These are phyloP conservation scores for Ips typographus DNA, from an alignment of 1,140 invertebrate species.

Conservation along the genomic window DNA sequence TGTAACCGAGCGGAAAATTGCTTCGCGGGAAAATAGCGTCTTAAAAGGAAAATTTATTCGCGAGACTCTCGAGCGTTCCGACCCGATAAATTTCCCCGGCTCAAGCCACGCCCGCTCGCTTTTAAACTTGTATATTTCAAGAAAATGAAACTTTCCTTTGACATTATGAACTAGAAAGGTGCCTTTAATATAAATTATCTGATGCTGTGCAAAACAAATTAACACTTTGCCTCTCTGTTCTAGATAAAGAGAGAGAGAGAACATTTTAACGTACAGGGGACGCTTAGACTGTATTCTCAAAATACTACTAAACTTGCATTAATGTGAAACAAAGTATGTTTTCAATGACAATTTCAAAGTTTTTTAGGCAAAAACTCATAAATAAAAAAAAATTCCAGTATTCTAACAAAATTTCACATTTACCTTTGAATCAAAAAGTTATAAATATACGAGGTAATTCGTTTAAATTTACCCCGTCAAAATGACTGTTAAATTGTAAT, in stretches of 20 bases:
- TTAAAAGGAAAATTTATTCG: slow-evolving; percentile 29
- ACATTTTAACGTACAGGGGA: background rate
- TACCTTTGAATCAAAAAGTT: no score
- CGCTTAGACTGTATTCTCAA: background rate
- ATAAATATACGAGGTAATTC: no score
- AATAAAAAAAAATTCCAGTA: background rate
- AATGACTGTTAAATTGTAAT: no score
- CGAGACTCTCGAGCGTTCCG: slow-evolving; percentile 23
- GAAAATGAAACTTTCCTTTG: slow-evolving; percentile 51
- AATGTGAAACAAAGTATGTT: no score
- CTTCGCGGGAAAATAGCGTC: slow-evolving; percentile 25
- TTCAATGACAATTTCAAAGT: background rate
- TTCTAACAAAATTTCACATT: no score
- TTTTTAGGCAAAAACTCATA: background rate
- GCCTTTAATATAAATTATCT: slow-evolving; percentile 50
- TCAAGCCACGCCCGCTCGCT: slow-evolving; percentile 27
- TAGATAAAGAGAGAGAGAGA: background rate
- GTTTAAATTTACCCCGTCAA: no score
- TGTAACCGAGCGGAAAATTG: slow-evolving; percentile 33
- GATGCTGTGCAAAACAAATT: slow-evolving; percentile 46
- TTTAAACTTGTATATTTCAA: slow-evolving; percentile 46
- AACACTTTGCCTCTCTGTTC: slow-evolving; percentile 32
- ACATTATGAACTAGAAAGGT: slow-evolving; percentile 51
- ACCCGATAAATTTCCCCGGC: slow-evolving; percentile 35
- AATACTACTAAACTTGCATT: no score